A percentile compares a stretch with the other conserved stretches of the same genome.
These are phyloP conservation scores for Ennomos erosarius DNA, from an alignment of 2,888 invertebrate genomes.

Conservation along the genomic window DNA sequence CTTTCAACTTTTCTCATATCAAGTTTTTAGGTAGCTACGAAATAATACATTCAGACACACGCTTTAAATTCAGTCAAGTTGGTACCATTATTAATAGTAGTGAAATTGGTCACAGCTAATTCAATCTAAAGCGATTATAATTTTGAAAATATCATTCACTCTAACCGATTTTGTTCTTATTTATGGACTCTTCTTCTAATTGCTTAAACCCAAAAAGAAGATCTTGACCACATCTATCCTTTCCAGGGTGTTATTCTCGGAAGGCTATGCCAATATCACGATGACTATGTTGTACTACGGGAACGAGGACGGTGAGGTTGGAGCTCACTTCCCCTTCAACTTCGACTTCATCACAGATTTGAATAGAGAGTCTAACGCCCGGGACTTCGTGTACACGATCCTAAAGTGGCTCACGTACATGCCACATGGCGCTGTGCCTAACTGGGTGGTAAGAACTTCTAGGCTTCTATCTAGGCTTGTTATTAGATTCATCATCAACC, in stretches of 20 bases:
- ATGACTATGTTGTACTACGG: constrained; percentile 87
- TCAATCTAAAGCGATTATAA: too few relatives aligned
- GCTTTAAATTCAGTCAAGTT: too few relatives aligned
- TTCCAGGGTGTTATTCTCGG: constrained; percentile 84
- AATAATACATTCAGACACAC: too few relatives aligned
- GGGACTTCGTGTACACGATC: constrained; percentile 78
- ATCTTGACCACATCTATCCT: constrained; percentile 29
- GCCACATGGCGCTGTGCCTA: constrained; percentile 84
- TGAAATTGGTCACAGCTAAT: too few relatives aligned
- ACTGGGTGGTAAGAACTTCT: constrained; percentile 86
- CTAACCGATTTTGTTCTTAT: too few relatives aligned
- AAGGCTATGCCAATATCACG: constrained; percentile 84
- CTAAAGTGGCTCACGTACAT: constrained; percentile 85
- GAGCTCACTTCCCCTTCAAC: constrained; percentile 88
- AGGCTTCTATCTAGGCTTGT: too few relatives aligned
- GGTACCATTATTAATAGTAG: too few relatives aligned
- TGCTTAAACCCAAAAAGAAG: too few relatives aligned
- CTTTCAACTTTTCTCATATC: background rate
- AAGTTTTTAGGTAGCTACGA: too few relatives aligned
- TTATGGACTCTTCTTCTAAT: too few relatives aligned
- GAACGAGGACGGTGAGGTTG: constrained; percentile 64
- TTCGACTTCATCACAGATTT: constrained; percentile 85
- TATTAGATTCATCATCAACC: too few relatives aligned
- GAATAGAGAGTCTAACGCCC: constrained; percentile 70
- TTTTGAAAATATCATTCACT: too few relatives aligned